A percentile compares a stretch with the other conserved stretches of the same genome.
Conservation (phyloP, 35 echinoderm and acorn worm genomes). For the Heliocidaris erythrogramma region DNA sequence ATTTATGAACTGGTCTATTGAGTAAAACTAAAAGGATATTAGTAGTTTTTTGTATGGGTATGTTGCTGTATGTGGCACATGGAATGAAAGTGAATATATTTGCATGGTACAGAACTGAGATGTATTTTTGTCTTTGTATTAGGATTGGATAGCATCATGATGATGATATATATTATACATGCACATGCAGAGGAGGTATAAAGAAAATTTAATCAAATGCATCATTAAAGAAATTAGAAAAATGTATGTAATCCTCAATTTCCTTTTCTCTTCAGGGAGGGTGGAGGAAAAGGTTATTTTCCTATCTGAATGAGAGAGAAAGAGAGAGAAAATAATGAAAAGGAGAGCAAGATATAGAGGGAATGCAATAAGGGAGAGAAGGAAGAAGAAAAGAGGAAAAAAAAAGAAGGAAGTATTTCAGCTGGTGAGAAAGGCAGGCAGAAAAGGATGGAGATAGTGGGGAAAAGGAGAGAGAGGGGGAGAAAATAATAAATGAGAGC, state of each 20-base stretch:
- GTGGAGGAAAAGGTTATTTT: not conserved
- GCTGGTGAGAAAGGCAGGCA: too few relatives aligned
- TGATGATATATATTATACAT: not conserved
- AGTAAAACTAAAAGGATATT: too few relatives aligned
- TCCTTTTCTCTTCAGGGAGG: not conserved
- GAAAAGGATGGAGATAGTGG: too few relatives aligned
- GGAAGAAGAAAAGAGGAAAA: too few relatives aligned
- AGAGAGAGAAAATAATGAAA: not conserved
- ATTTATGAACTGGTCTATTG: too few relatives aligned
- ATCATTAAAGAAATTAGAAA: not conserved
- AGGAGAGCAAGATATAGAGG: not conserved
- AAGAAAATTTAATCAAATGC: not conserved
- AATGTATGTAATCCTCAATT: not conserved
- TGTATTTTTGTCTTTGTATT: not conserved
- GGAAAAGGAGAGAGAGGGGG: too few relatives aligned
- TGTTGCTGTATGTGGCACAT: not conserved
- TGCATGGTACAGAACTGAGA: not conserved
- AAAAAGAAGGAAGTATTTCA: too few relatives aligned
- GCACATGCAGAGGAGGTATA: not conserved
- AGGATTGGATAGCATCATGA: not conserved
- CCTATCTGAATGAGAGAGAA: not conserved
- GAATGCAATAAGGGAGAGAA: too few relatives aligned
- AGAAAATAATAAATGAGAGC: too few relatives aligned
- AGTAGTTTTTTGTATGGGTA: too few relatives aligned
- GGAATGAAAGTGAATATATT: not conserved